Base-by-base conservation (phyloP, 1,140 invertebrate species). In the Papilio xuthus region DNA sequence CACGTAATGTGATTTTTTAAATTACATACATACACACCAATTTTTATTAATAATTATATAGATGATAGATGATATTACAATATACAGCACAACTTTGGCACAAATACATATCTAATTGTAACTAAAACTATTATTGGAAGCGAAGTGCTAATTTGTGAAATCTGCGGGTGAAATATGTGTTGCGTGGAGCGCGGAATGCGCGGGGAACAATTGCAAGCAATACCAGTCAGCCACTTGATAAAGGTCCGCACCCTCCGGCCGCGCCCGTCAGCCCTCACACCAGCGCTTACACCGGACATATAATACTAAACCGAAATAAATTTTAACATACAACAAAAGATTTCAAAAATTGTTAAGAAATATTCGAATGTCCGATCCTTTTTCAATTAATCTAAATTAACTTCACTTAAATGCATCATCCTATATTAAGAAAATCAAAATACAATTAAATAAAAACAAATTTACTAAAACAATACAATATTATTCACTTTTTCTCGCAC, bases 151-250 rank as follows among this genome's bases (percentile, higher is more conserved):
- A 92, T 91, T 91, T 86, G 81, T 83, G 81, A 90, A 92, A 93
- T 92, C 89, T 84, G 87, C 85, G 85, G 85, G 83, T 89, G 85
- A 92, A 90, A 88, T 91, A 88, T 88, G 87, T 88, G 86, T 89
- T 90, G 85, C 89, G 81, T 86, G 81, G 86, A 86, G 81, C 80
- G 82, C 84, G 89, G 90, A 92, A 92, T 92, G 90, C 85, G 84
- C 81, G 82, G 85, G 85, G 86, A 93, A 92, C 92, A 92, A 91
- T 92, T 86, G 90, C 87, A 86, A 80, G 85, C 86, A 93, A 93
- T 93, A 93, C 86, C 91, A 93, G 91, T 93, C 91, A 93, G 85
- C 85, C 89, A 86, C 86, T 93, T 93, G 92, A 93, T 90, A 90
- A 88, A 92, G 92, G 92, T 93, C 87, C 78, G 78, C 26, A 75